Conservation (phyloP, 2,888 invertebrate genomes). For the Diarsia rubi region DNA sequence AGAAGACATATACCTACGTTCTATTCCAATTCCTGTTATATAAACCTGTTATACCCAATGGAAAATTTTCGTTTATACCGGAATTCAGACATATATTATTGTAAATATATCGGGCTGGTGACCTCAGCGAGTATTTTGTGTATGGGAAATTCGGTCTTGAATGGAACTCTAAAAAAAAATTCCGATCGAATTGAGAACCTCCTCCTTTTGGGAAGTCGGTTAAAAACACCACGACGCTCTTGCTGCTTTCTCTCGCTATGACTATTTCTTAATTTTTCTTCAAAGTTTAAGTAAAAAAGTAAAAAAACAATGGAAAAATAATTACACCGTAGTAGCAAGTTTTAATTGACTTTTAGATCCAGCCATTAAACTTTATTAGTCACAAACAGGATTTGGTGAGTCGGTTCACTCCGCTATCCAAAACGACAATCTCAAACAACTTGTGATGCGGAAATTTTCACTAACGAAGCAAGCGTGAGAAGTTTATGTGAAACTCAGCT, state of each 20-base stretch:
- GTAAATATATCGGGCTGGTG: too few relatives aligned
- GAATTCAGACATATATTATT: background rate
- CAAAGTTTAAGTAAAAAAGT: background rate
- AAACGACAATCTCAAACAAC: conserved; percentile 17
- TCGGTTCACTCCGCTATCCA: conserved; percentile 3
- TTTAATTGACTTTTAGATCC: conserved; percentile 33
- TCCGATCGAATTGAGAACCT: too few relatives aligned
- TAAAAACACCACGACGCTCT: background rate
- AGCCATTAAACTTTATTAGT: conserved; percentile 32
- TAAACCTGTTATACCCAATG: background rate
- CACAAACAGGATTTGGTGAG: conserved; percentile 19
- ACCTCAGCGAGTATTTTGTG: too few relatives aligned
- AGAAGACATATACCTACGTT: background rate
- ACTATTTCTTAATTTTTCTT: background rate
- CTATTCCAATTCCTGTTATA: background rate
- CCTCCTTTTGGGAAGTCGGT: too few relatives aligned
- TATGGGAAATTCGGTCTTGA: background rate
- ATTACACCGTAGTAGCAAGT: background rate
- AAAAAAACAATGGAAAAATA: conserved; percentile 1
- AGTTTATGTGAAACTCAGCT: background rate
- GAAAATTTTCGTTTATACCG: background rate
- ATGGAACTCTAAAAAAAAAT: too few relatives aligned
- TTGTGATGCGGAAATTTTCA: conserved; percentile 16
- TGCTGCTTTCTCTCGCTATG: background rate
- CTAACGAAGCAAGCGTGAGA: background rate